Evolutionary conservation across 2,888 invertebrate genomes (phyloP), one percentile per base, ranked within the genome.

Genomic region (Autographa gamma): DNA sequence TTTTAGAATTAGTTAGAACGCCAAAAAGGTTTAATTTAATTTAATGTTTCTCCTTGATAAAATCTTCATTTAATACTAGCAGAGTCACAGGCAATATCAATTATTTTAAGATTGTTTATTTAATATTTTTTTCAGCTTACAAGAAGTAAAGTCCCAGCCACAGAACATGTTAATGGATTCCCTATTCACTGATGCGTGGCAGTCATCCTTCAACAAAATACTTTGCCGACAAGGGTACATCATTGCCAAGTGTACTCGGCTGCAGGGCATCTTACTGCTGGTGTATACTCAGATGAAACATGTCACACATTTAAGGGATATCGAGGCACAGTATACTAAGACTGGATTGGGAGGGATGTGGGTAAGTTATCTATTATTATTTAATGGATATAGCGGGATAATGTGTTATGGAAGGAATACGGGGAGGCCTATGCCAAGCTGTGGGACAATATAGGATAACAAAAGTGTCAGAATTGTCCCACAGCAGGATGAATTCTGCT

Each of bases 281-380:
- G 96, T 98, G 16, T 99, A 98, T 89, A 97, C 97, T 41, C 96
- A 97, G 76, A 96, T 98, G 81, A 97, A 97, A 85, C 98, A 98
- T 93, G 93, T 99, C 6, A 95, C 97, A n/a, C 97, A 98, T 93
- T 92, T 99, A 60, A 96, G 98, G 77, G 97, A 98, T 86, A 97
- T 99, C 67, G 98, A 99, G 90, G 97, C 98, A 2, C 97, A 98
- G 88, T 98, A 97, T 84, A 99, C 99, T 0, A 97, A 97, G 85
- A 98, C 99, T 68, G 99, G 99, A 2, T 96, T 99, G 74, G 98
- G 98, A 38, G 99, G 99, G 68, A 97, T 98, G 94, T 99, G 99
- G 99, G 98, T 98, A 95, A 96, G 97, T 88, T 14, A 54, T 5
- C 54, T n/a, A 48, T n/a, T 25, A 25, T 25, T 25, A 25, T 25